These are phyloP conservation scores for Bombus polaris DNA, from an alignment of 1,140 invertebrate species.

Conservation along the genomic window DNA sequence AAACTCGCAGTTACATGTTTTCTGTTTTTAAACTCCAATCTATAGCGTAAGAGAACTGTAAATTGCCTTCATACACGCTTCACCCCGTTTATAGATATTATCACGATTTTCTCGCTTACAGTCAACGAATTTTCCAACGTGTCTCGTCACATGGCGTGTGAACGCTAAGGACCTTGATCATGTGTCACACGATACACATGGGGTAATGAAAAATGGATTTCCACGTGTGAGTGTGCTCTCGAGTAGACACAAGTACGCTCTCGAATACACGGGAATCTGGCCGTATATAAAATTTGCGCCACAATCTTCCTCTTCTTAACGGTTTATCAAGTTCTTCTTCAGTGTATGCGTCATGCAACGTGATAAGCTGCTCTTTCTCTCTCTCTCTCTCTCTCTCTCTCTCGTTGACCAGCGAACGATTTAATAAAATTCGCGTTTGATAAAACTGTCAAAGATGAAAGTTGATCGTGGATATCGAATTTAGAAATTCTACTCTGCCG, in stretches of 20 bases:
- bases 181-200: constrained; percentile 1
- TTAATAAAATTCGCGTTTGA: neutral
- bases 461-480: neutral
- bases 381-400: too few species aligned
- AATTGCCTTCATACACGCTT: neutral
- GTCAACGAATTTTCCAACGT: constrained; percentile 13
- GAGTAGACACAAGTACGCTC: neutral
- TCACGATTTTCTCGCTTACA: neutral
- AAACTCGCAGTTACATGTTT: too few species aligned
- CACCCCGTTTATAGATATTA: too few species aligned
- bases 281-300: neutral
- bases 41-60: too few species aligned
- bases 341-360: neutral
- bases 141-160: neutral
- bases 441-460: neutral
- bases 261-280: neutral
- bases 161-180: neutral
- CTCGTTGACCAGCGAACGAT: neutral
- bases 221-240: neutral
- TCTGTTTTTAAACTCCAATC: too few species aligned
- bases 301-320: neutral
- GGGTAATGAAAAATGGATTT: constrained; percentile 23
- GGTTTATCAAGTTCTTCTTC: neutral
- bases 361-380: neutral
- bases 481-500: neutral